These are phyloP conservation scores for Pogonognathellus flavescens DNA, from an alignment of 1,140 invertebrate species.

Conservation along the genomic window DNA sequence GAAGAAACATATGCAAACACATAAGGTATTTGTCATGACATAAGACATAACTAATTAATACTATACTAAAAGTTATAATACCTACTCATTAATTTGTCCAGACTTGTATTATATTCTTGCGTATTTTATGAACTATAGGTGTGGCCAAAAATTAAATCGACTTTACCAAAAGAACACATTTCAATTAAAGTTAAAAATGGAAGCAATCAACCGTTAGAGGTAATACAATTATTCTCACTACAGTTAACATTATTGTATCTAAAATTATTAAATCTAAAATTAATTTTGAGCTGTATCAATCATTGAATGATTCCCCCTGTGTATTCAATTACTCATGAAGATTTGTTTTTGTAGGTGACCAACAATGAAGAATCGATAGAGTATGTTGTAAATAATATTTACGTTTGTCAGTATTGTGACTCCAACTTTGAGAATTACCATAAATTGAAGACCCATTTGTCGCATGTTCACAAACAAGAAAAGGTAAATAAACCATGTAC, in stretches of 20 bases:
- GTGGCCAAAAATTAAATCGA: conserved; percentile 57
- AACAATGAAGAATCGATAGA: conserved; percentile 66
- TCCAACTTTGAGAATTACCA: conserved; percentile 72
- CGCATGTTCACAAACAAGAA: conserved; percentile 72
- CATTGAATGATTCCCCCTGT: neutral
- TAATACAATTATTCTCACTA: no score
- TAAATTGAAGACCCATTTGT: conserved; percentile 73
- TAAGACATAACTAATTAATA: no score
- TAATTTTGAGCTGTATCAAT: neutral
- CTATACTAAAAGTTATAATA: no score
- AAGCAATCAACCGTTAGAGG: neutral
- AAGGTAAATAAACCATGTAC: conserved; percentile 70
- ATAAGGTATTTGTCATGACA: conserved; percentile 73
- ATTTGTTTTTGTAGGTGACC: neutral
- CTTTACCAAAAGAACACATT: conserved; percentile 61
- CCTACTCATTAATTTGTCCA: no score
- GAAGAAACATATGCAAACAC: conserved; percentile 79
- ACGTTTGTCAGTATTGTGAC: conserved; percentile 74
- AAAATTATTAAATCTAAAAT: no score
- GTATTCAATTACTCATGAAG: neutral
- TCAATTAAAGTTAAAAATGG: conserved; percentile 50
- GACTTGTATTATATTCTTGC: no score
- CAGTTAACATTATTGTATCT: no score
- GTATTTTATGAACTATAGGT: no score
- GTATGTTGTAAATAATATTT: conserved; percentile 73